A percentile compares a stretch with the other conserved stretches of the same genome.
Evolutionary conservation across 2,797 vertebrate species (phyloP).

Genomic region (Pipistrellus pipistrellus): DNA sequence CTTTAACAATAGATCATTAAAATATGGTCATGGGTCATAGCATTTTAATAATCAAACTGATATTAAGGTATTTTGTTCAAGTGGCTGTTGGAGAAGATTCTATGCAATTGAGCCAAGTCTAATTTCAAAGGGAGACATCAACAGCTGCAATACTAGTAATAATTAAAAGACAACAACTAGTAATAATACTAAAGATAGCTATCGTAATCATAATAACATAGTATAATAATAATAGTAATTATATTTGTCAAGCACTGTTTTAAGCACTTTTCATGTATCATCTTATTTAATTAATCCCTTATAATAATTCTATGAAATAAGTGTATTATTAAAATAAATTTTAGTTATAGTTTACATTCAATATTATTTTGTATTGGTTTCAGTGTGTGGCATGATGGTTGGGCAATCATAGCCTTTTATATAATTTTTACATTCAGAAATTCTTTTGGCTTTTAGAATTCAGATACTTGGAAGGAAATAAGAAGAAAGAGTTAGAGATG

Average conservation of each 20-base stretch:
- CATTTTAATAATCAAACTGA: slow-evolving; percentile 37
- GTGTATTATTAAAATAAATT: background rate
- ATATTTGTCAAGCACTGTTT: background rate
- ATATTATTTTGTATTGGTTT: background rate
- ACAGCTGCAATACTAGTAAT: background rate
- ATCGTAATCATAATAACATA: background rate
- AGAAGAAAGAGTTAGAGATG: background rate
- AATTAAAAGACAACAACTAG: background rate
- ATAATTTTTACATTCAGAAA: slow-evolving; percentile 24
- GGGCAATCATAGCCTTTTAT: slow-evolving; percentile 6
- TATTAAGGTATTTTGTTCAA: slow-evolving; percentile 7
- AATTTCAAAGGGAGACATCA: slow-evolving; percentile 45
- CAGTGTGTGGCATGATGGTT: background rate
- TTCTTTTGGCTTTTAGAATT: slow-evolving; percentile 52
- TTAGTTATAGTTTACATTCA: background rate
- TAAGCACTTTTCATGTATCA: background rate
- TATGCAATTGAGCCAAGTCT: background rate
- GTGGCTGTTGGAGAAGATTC: slow-evolving; percentile 5
- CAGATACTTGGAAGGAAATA: slow-evolving; percentile 39
- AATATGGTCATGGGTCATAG: background rate
- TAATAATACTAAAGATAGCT: background rate
- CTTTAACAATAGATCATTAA: slow-evolving; percentile 28
- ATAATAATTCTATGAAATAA: slow-evolving; percentile 49
- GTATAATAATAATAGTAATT: background rate
- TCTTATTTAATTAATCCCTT: slow-evolving; percentile 40